Base-by-base conservation (phyloP, 37 sponge, comb jelly and placozoan genomes). In the Crambe crambe region DNA sequence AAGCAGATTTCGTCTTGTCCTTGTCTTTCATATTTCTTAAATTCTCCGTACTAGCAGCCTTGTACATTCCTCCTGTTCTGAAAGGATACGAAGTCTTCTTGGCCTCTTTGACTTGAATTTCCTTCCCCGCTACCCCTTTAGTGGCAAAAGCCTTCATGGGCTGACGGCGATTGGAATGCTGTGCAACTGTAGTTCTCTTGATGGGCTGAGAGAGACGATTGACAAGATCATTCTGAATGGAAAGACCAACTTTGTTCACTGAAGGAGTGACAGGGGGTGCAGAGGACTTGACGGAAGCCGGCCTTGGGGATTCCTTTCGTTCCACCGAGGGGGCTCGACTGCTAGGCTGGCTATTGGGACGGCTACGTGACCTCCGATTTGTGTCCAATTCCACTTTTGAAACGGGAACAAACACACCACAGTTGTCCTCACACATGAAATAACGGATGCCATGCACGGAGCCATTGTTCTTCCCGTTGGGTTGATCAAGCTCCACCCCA, bases 391-490 rank as follows among this genome's bases (percentile, higher is more conserved):
- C 79, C 29, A 89, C 89, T 30, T 76, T 82, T 40, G 34, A 31
- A 10, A 78, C n/a, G 0, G 78, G 89, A 0, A 89, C 83, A 73
- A 89, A 89, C 56, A 89, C 78, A 35, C 89, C 89, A 73, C 63
- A 65, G 72, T 64, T 65, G 0, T 51, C 37, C 36, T 83, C 83
- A 64, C 89, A 89, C 42, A 18, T 72, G 44, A 89, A 89, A 57
- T 89, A 89, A 20, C 83, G 83, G 32, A 89, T 89, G 8, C 89
- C 89, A 21, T 72, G 72, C 2, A 61, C 26, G 32, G 73, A 78
- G 37, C 89, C 89, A 65, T 89, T 82, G 74, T 89, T 89, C 83
- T 82, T 82, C 0, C 89, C 89, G 1, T 31, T 66, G 17, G 84
- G 58, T 12, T 71, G 32, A 58, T 89, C 84, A 58, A 89, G 73